Conservation (phyloP, 2,113 vertebrate genomes). For the Lutjanus erythropterus region DNA sequence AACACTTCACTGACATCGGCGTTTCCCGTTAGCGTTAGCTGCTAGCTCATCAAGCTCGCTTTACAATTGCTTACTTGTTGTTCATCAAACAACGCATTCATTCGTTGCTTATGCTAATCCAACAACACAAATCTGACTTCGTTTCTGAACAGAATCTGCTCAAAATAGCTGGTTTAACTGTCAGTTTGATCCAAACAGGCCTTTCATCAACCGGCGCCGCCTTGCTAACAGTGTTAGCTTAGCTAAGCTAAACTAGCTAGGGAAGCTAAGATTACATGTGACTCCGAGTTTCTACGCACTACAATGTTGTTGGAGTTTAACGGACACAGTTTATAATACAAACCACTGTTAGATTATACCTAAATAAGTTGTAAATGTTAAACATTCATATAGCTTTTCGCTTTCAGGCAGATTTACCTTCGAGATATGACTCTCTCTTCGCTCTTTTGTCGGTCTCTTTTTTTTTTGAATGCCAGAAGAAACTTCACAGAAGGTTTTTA, state of each 20-base stretch:
- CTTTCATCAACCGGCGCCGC: constrained; percentile 49
- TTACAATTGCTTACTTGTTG: too few relatives aligned
- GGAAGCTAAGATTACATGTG: constrained; percentile 21
- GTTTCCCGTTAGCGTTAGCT: not conserved
- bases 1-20: not conserved
- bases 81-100: not conserved
- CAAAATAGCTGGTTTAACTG: not conserved
- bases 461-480: constrained; percentile 24
- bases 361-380: accelerated
- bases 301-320: accelerated
- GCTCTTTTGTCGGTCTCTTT: constrained; percentile 45
- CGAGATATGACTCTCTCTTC: constrained; percentile 33
- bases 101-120: not conserved
- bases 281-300: not conserved
- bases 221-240: constrained; percentile 54
- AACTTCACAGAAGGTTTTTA: not conserved
- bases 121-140: not conserved
- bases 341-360: accelerated
- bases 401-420: constrained; percentile 43
- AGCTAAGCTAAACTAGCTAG: constrained; percentile 33
- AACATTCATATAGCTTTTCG: accelerated
- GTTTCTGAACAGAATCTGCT: not conserved
- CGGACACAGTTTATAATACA: accelerated
- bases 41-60: too few relatives aligned
- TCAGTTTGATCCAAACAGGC: not conserved